Base-by-base conservation (phyloP, 2,888 invertebrate species). In the Tenthredo amoena region DNA sequence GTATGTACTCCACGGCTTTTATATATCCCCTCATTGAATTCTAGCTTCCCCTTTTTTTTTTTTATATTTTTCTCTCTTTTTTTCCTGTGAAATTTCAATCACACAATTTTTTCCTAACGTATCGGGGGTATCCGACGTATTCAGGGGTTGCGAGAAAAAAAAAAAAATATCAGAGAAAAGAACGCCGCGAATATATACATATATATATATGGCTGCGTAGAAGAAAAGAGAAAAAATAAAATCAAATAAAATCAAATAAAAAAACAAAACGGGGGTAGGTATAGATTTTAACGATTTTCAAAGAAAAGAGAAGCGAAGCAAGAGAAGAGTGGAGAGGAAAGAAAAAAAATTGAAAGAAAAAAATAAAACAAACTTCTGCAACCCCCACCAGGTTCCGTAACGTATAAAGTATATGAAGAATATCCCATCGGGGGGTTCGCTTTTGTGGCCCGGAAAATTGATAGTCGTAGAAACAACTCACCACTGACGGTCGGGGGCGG, bases 381-480 rank as follows among this genome's bases (percentile, higher is more conserved):
- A 55, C 34, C 34, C 31, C 15, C 3, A 68, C 15, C 3, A 68
- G 40, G 72, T 74, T 74, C 40, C 43, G 40, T 43, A 74, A 74
- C 43, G 26, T 26, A 15, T 74, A 74, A 10, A 74, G 10, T 34
- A n/a, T 43, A 43, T n/a, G 10, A 43, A 40, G 43, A 55, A 74
- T 43, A 9, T 37, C 15, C 21, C 40, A 21, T n/a, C 18, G 40
- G 47, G 40, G 47, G 6, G 10, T 5, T 31, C 18, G 50, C 34
- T 77, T 77, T 77, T 77, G 77, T 77, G 77, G 55, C 18, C 31
- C 55, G 77, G 77, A 77, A 77, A 77, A 77, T 77, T 77, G 77
- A 77, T 55, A 77, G 77, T 77, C 77, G 77, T 77, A 77, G 77
- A 77, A 77, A 77, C 77, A 77, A 77, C 77, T 77, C 77, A 77